Evolutionary conservation across 2,113 vertebrate genomes (phyloP).

Genomic region (Amblyornis subalaris): DNA sequence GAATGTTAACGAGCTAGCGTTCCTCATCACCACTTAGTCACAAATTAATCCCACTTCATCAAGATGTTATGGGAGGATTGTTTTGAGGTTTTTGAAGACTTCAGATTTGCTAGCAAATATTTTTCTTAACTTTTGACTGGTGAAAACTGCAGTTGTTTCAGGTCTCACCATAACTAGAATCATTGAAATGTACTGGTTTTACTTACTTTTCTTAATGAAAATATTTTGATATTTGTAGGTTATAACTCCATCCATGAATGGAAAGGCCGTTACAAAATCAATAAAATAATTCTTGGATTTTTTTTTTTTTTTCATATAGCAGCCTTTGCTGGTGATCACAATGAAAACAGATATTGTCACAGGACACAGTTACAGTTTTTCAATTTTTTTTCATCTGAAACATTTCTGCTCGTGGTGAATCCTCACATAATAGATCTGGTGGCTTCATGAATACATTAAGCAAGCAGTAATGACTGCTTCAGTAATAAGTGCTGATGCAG

Average conservation of each 20-base stretch:
- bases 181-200: neutral
- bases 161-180: neutral
- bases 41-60: neutral
- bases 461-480: neutral
- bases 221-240: neutral
- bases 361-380: neutral
- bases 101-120: neutral
- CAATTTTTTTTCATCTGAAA: neutral
- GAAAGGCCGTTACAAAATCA: neutral
- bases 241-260: neutral
- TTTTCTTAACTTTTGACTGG: neutral
- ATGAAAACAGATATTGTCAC: neutral
- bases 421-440: neutral
- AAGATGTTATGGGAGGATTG: neutral
- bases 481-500: neutral
- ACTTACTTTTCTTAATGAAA: neutral
- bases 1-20: neutral
- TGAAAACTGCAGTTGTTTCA: neutral
- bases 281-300: neutral
- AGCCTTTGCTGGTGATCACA: neutral
- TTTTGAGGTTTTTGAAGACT: neutral
- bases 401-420: neutral
- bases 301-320: neutral
- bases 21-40: neutral
- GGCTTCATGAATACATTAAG: neutral